Percentiles rank a stretch among this genome's conserved stretches.
Evolutionary conservation across 2,797 vertebrate species (phyloP).

Genomic region (Brachyrhaphis roseni): DNA sequence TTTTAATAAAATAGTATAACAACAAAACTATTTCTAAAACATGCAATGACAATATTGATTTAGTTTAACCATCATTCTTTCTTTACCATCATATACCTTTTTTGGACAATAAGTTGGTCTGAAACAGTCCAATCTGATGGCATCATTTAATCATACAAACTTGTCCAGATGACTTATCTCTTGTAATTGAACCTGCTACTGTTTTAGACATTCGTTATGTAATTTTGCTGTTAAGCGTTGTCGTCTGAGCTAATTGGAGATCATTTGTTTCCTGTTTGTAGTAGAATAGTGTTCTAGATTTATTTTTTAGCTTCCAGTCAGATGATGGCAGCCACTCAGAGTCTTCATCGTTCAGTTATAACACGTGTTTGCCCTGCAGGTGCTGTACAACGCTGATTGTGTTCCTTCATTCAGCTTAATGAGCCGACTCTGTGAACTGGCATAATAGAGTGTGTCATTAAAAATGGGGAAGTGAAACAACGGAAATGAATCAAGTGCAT

Average conservation of each 20-base stretch:
- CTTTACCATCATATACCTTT: background rate
- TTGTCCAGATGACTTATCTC: no score
- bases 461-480: conserved; percentile 35
- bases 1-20: no score
- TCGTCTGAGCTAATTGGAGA: conserved; percentile 1
- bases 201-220: background rate
- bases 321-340: conserved; percentile 10
- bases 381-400: conserved; percentile 19
- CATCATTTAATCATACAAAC: background rate
- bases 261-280: background rate
- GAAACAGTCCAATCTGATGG: background rate
- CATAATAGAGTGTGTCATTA: conserved; percentile 41
- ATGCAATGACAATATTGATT: no score
- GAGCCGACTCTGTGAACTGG: conserved; percentile 24
- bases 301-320: conserved; percentile 6
- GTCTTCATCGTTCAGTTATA: conserved; percentile 6
- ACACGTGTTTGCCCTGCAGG: conserved; percentile 13
- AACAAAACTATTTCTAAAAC: no score
- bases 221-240: background rate
- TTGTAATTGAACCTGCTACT: background rate
- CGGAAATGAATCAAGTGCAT: conserved; percentile 56
- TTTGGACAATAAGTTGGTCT: background rate
- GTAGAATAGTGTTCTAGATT: background rate
- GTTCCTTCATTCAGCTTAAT: conserved; percentile 31
- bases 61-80: background rate